Evolutionary conservation across 2,113 vertebrate species (phyloP).

Genomic region (Nothoprocta perdicaria): DNA sequence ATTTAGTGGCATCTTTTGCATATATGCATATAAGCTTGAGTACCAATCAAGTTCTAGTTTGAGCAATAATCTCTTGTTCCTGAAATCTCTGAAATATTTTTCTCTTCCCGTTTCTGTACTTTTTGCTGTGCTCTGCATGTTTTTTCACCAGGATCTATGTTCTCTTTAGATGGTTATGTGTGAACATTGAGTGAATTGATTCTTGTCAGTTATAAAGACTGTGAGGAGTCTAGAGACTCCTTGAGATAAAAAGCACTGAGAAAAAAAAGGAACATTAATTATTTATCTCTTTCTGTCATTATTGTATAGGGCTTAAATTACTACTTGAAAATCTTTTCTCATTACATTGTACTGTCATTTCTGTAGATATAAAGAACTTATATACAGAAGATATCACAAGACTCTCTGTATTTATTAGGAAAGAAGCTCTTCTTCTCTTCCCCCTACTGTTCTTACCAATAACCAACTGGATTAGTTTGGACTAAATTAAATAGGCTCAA

Average conservation of each 20-base stretch:
- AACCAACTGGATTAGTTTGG: constrained; percentile 6
- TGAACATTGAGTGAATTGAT: constrained; percentile 5
- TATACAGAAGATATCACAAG: not conserved
- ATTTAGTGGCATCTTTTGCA: not conserved
- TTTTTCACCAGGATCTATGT: not conserved
- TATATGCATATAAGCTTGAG: accelerated
- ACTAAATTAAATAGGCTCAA: constrained; percentile 34
- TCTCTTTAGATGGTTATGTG: not conserved
- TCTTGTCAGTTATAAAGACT: not conserved
- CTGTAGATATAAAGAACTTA: constrained; percentile 3
- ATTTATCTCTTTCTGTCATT: constrained; percentile 38
- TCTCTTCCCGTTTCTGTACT: not conserved
- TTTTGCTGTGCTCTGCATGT: not conserved
- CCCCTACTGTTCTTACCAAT: not conserved
- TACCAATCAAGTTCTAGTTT: not conserved
- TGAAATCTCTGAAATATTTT: not conserved
- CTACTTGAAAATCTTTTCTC: constrained; percentile 38
- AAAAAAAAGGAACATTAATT: constrained; percentile 11
- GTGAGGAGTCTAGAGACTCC: constrained; percentile 17
- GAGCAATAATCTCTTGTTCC: not conserved
- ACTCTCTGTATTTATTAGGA: not conserved
- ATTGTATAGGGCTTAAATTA: constrained; percentile 48
- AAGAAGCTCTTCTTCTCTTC: not conserved
- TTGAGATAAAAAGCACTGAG: constrained; percentile 37
- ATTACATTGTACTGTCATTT: not conserved